Evolutionary conservation across 2,797 vertebrate species (phyloP).

Genomic region (Catharus ustulatus): DNA sequence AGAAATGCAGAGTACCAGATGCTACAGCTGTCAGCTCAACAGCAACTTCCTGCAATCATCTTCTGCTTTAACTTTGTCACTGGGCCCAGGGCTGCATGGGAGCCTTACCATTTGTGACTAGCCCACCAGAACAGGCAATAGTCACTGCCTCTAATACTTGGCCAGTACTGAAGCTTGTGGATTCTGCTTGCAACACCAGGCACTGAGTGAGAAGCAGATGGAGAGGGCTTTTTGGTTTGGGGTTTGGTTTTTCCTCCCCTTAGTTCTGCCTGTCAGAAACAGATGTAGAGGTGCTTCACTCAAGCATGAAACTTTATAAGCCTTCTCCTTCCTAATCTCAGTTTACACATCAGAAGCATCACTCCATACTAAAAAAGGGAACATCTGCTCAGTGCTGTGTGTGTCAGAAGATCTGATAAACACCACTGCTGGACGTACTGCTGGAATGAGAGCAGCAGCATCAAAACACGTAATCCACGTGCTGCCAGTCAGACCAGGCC

Average conservation of each 20-base stretch:
- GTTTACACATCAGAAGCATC: neutral
- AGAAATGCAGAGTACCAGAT: neutral
- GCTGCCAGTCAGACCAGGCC: neutral
- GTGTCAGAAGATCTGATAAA: conserved; percentile 48
- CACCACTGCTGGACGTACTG: neutral
- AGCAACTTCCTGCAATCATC: neutral
- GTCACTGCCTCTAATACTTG: neutral
- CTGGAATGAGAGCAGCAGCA: accelerated
- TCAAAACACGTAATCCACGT: accelerated
- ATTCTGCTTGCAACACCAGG: neutral
- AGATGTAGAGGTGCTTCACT: neutral
- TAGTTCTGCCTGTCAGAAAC: neutral
- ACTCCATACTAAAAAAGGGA: conserved; percentile 63
- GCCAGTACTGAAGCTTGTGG: neutral
- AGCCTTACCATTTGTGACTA: neutral
- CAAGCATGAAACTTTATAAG: neutral
- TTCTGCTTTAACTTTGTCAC: neutral
- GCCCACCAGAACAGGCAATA: neutral
- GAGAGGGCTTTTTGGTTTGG: neutral
- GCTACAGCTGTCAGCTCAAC: neutral
- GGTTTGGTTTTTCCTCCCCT: neutral
- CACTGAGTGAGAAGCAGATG: neutral
- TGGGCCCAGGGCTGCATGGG: neutral
- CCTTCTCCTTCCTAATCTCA: neutral
- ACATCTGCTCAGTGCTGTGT: conserved; percentile 6